phyloP scores from a whole-genome alignment of 2,797 vertebrate species.

The Chelonia mydas region DNA sequence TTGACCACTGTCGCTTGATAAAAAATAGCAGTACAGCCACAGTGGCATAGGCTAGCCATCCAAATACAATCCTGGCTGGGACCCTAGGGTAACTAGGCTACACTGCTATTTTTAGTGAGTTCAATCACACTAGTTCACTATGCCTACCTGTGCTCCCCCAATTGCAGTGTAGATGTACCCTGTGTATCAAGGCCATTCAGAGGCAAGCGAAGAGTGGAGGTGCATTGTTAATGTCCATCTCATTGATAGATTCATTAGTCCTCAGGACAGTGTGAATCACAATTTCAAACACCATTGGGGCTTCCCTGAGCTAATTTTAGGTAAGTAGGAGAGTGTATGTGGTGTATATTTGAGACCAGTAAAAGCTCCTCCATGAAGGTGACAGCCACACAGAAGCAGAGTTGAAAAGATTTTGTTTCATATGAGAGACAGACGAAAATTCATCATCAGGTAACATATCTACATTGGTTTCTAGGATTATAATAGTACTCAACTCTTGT shows the following conservation, averaged over 20 bases:
- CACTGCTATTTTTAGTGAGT: not conserved
- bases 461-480: not conserved
- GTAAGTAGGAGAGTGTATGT: not conserved
- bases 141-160: not conserved
- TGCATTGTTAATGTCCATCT: not conserved
- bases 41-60: not conserved
- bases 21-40: not conserved
- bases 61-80: not conserved
- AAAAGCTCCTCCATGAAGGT: not conserved
- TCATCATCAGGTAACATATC: not conserved
- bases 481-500: not conserved
- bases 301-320: not conserved
- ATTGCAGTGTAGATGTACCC: not conserved
- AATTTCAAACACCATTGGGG: not conserved
- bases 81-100: not conserved
- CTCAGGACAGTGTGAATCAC: not conserved
- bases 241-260: not conserved
- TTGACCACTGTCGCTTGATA: not conserved
- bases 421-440: not conserved
- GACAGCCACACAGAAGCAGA: not conserved
- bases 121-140: not conserved
- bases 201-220: not conserved
- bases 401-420: not conserved
- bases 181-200: not conserved
- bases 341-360: not conserved